phyloP scores from a whole-genome alignment of 2,113 vertebrate species.

The Motacilla alba region DNA sequence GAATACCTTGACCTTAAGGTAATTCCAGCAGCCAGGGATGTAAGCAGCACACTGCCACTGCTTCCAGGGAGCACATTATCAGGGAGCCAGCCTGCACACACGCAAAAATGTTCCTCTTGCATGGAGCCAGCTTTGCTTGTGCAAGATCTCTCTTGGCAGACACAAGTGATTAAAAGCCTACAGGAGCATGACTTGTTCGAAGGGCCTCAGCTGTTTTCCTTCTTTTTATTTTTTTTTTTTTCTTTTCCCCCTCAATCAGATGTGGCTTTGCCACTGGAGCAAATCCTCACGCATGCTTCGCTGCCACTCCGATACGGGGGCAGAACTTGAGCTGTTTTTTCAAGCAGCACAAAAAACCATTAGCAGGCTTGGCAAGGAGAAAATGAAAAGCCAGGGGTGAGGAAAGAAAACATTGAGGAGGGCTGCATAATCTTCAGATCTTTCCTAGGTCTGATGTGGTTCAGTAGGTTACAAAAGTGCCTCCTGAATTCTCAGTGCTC shows the following conservation, averaged over 20 bases:
- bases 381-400: not conserved
- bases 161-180: not conserved
- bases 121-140: conserved; percentile 50
- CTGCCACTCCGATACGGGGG: not conserved
- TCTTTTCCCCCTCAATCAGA: not conserved
- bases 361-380: not conserved
- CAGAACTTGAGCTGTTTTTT: conserved; percentile 10
- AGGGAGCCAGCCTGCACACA: not conserved
- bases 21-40: conserved; percentile 42
- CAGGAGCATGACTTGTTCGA: conserved; percentile 31
- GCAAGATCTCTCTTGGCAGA: conserved; percentile 35
- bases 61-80: conserved; percentile 22
- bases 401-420: conserved; percentile 11
- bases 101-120: not conserved
- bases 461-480: conserved; percentile 30
- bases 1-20: conserved; percentile 33
- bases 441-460: not conserved
- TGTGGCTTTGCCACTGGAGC: conserved; percentile 26
- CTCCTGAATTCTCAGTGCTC: conserved; percentile 51
- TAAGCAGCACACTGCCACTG: not conserved
- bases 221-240: not conserved
- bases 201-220: conserved; percentile 13
- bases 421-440: conserved; percentile 19
- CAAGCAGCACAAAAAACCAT: not conserved
- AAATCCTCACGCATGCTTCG: not conserved